Conservation (phyloP, 2,797 vertebrate genomes). For the Acipenser ruthenus region DNA sequence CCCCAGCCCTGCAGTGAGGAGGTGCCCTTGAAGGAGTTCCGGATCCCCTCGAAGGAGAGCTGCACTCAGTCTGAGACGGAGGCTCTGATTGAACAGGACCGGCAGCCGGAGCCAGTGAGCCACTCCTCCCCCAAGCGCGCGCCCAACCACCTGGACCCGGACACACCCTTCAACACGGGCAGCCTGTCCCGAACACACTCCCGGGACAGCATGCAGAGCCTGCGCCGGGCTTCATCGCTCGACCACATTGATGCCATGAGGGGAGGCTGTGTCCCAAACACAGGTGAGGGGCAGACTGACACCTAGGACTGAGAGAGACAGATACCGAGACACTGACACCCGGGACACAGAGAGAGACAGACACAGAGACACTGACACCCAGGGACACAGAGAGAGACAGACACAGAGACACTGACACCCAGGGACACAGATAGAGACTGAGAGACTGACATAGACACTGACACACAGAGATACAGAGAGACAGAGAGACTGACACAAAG, state of each 20-base stretch:
- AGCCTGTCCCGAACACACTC: constrained; percentile 54
- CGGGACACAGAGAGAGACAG: constrained; percentile 9
- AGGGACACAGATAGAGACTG: no score
- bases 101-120: constrained; percentile 39
- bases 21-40: constrained; percentile 72
- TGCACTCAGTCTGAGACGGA: constrained; percentile 79
- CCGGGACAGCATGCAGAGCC: constrained; percentile 66
- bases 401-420: no score
- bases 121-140: constrained; percentile 46
- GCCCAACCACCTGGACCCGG: constrained; percentile 53
- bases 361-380: no score
- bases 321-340: background rate
- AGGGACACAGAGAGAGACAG: no score
- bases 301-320: constrained; percentile 9
- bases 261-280: constrained; percentile 5
- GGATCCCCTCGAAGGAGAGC: constrained; percentile 72
- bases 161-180: constrained; percentile 38
- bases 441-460: no score
- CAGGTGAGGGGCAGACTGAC: background rate
- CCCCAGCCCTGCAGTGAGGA: constrained; percentile 65
- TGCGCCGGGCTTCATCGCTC: constrained; percentile 53
- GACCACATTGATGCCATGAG: constrained; percentile 12
- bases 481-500: no score
- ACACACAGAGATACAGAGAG: no score
- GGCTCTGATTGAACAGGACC: constrained; percentile 75